These are phyloP conservation scores for Theropithecus gelada DNA, from an alignment of 2,113 vertebrate genomes.

Conservation along the genomic window DNA sequence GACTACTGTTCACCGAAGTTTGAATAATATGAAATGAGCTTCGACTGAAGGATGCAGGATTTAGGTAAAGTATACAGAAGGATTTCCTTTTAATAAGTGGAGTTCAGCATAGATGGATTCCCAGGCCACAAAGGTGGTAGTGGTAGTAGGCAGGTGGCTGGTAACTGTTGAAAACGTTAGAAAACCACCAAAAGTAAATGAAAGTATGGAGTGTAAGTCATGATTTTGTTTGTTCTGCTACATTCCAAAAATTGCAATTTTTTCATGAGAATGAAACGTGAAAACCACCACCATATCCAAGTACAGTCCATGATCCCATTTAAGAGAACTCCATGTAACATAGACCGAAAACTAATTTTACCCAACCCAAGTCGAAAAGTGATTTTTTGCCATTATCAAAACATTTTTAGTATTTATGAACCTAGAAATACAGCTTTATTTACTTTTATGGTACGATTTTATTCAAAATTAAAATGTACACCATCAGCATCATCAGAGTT, in stretches of 20 bases:
- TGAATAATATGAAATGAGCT: slow-evolving; percentile 61
- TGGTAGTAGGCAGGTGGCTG: neutral
- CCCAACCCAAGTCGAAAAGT: neutral
- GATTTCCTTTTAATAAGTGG: slow-evolving; percentile 57
- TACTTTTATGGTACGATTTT: neutral
- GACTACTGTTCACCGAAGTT: slow-evolving; percentile 57
- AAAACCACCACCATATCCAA: neutral
- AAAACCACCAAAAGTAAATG: neutral
- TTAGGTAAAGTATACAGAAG: slow-evolving; percentile 39
- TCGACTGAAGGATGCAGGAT: slow-evolving; percentile 16
- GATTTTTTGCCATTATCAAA: neutral
- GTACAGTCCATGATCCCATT: neutral
- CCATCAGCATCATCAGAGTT: neutral
- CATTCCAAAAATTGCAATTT: neutral
- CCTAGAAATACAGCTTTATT: slow-evolving; percentile 11
- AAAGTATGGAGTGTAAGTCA: neutral
- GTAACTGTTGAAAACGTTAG: neutral
- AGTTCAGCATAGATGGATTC: neutral
- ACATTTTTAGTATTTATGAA: neutral
- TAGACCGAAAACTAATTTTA: neutral
- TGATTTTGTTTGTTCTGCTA: slow-evolving; percentile 9
- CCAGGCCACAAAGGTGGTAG: neutral
- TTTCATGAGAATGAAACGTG: neutral
- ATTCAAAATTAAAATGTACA: neutral
- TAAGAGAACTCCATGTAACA: neutral